Evolutionary conservation across 2,113 vertebrate species (phyloP), one percentile per base, ranked within the genome.

Genomic region (Potamarius usumacintae): DNA sequence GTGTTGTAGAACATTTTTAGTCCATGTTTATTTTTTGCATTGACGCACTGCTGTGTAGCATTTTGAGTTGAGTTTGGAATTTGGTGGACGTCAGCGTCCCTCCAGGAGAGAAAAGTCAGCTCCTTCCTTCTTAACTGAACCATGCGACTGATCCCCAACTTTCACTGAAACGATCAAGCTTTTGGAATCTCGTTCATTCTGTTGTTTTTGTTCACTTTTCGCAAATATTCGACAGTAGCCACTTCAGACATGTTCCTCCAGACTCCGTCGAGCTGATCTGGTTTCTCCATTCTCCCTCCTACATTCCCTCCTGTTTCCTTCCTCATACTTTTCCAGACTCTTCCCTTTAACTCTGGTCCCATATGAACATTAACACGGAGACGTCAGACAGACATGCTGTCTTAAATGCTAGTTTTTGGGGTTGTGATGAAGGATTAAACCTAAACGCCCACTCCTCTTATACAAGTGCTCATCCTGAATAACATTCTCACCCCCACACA

Each of bases 381-480:
- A 30, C 20, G 58, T 18, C 48, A 52, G 48, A 52, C 25, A 52
- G 48, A 1, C 20, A 25, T 50, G 20, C 6, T 52, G 9, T 77
- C 72, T 52, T 52, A 1, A 52, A 52, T 11, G 5, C 20, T 5
- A 25, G 72, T 9, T 50, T 10, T 22, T 77, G 17, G 22, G 11
- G 22, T 25, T 77, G 22, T 6, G 34, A 42, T 48, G 17, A 34
- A 20, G 79, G 53, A 58, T 20, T 58, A 42, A 60, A 81, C 11
- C 69, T 15, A 34, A 42, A 55, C 77, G 12, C 85, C 74, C 27
- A 7, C 85, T 67, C 25, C 77, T 80, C 76, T 55, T 86, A 79
- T 10, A 79, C 85, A 86, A 11, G 18, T 50, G 60, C 57, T 86
- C 18, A 2, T 53, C 60, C 48, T 79, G 48, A 62, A 86, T 78